phyloP scores from a whole-genome alignment of 2,113 vertebrate genomes.

The Syngnathus typhle region DNA sequence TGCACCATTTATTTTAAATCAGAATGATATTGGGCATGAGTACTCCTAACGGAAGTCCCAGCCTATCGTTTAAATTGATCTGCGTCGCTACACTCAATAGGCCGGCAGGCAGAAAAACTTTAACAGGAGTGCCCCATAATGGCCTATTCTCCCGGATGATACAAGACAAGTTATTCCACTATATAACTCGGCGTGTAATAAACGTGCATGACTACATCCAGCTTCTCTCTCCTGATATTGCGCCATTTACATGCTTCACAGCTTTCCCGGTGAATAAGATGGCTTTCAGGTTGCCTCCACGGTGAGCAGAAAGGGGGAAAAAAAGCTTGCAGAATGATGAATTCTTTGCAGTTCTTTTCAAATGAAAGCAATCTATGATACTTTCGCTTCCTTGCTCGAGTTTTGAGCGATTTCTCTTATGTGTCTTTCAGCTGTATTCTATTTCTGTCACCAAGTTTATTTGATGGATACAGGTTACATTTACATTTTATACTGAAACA shows the following conservation, averaged over 20 bases:
- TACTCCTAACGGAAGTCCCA: conserved; percentile 48
- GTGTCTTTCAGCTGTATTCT: conserved; percentile 13
- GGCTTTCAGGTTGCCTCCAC: conserved; percentile 39
- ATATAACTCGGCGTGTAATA: conserved; percentile 66
- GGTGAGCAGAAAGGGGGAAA: conserved; percentile 22
- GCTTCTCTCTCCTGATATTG: conserved; percentile 41
- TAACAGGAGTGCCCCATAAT: conserved; percentile 61
- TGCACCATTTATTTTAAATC: conserved; percentile 52
- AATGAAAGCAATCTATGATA: conserved; percentile 22
- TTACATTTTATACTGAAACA: conserved; percentile 6
- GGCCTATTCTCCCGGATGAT: conserved; percentile 58
- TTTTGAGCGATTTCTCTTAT: background rate
- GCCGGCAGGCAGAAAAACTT: conserved; percentile 46
- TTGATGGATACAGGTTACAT: conserved; percentile 19
- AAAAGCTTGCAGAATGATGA: conserved; percentile 4
- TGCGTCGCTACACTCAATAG: conserved; percentile 59
- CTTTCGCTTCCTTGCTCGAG: background rate
- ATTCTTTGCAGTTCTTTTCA: conserved; percentile 18
- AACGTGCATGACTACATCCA: conserved; percentile 50
- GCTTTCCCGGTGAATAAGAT: conserved; percentile 41
- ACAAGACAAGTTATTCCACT: conserved; percentile 54
- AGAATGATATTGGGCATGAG: conserved; percentile 54
- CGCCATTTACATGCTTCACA: conserved; percentile 55
- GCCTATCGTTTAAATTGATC: conserved; percentile 58
- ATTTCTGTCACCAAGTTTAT: conserved; percentile 16